phyloP scores from a whole-genome alignment of 1,140 invertebrate species.

The Venustaconcha ellipsiformis region DNA sequence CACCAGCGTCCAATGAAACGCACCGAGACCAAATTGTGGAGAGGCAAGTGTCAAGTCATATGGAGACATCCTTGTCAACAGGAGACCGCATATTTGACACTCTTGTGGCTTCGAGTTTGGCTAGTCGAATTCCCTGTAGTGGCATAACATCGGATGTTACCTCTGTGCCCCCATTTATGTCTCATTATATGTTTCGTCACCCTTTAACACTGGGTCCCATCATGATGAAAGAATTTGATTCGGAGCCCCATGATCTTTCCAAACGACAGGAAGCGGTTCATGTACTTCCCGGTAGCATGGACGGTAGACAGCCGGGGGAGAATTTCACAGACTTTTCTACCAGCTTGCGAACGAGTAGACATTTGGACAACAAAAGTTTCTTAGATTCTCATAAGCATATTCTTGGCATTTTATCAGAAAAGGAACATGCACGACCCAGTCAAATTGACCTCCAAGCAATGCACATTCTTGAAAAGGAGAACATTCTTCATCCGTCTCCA shows the following conservation, averaged over 20 bases:
- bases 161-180: too few relatives aligned
- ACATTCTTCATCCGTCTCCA: slow-evolving; percentile 20
- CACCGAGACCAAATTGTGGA: too few relatives aligned
- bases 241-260: slow-evolving; percentile 24
- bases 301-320: too few relatives aligned
- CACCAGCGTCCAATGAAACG: too few relatives aligned
- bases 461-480: slow-evolving; percentile 25
- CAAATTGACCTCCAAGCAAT: background rate
- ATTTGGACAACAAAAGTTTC: slow-evolving; percentile 3
- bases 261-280: slow-evolving; percentile 14
- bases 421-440: background rate
- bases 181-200: too few relatives aligned
- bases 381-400: slow-evolving; percentile 20
- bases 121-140: slow-evolving; percentile 6
- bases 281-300: too few relatives aligned
- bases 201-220: too few relatives aligned
- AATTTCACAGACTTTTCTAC: too few relatives aligned
- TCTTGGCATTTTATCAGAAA: slow-evolving; percentile 19
- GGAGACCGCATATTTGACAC: slow-evolving; percentile 22
- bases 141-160: too few relatives aligned
- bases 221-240: slow-evolving; percentile 7
- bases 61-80: too few relatives aligned
- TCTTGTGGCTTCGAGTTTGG: slow-evolving; percentile 25
- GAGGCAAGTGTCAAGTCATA: too few relatives aligned
- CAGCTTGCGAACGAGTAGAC: too few relatives aligned